Evolutionary conservation across 2,797 vertebrate species (phyloP).

Genomic region (Cryptoprocta ferox): DNA sequence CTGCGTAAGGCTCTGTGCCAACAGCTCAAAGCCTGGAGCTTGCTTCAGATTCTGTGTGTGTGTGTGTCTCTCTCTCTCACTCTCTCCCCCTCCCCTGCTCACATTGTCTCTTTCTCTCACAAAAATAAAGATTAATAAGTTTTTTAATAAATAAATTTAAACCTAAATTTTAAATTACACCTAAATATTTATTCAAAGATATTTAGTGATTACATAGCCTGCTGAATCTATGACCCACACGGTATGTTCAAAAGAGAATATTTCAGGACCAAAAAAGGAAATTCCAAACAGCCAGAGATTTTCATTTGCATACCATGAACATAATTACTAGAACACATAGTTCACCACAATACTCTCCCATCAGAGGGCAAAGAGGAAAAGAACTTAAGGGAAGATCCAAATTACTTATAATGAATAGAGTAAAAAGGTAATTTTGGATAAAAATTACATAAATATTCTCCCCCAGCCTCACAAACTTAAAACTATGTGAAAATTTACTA

Average conservation of each 20-base stretch:
- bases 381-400: neutral
- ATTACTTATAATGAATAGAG: neutral
- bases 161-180: neutral
- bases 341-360: neutral
- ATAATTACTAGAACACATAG: neutral
- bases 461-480: neutral
- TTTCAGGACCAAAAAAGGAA: neutral
- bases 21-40: too few species aligned
- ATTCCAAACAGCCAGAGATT: neutral
- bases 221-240: neutral
- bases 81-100: too few species aligned
- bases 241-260: neutral
- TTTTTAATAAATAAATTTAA: neutral
- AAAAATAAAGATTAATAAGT: too few species aligned
- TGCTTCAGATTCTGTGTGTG: too few species aligned
- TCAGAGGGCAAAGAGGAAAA: neutral
- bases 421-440: neutral
- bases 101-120: too few species aligned
- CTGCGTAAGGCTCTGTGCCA: too few species aligned
- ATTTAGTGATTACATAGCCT: neutral
- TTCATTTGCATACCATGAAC: neutral
- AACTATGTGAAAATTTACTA: neutral
- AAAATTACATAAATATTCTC: neutral
- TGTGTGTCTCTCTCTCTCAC: too few species aligned
- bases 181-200: neutral